Percentiles rank a stretch among this genome's conserved stretches.
Evolutionary conservation across 2,888 invertebrate species (phyloP).

Genomic region (Metacarcinus magister): DNA sequence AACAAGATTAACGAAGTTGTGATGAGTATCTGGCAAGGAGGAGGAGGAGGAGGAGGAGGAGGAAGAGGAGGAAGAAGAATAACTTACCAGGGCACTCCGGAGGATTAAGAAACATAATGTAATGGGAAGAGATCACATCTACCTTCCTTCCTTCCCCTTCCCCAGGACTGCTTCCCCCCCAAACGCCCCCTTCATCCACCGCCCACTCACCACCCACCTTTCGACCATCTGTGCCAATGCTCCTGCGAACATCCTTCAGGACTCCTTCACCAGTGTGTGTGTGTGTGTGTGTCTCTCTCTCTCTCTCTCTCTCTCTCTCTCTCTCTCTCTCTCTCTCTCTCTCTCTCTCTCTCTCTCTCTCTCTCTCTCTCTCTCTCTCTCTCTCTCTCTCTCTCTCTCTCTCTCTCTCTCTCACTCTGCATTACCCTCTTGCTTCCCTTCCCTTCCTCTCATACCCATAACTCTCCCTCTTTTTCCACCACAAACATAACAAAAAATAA

Average conservation of each 20-base stretch:
- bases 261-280: background rate
- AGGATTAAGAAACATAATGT: slow-evolving; percentile 40
- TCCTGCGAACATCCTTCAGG: background rate
- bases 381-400: too few relatives aligned
- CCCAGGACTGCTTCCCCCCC: background rate
- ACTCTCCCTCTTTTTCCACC: background rate
- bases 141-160: background rate
- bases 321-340: background rate
- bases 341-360: too few relatives aligned
- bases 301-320: background rate
- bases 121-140: slow-evolving; percentile 9
- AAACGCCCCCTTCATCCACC: background rate
- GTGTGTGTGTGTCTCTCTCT: background rate
- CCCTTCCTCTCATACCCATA: background rate
- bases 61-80: background rate
- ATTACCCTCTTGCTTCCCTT: background rate
- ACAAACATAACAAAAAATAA: too few relatives aligned
- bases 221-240: background rate
- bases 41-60: background rate
- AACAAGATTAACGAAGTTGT: slow-evolving; percentile 41
- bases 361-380: too few relatives aligned
- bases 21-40: background rate
- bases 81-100: slow-evolving; percentile 6
- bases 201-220: background rate
- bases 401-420: background rate